phyloP scores from a whole-genome alignment of 2,888 invertebrate genomes.

The Cylindroiulus punctatus region DNA sequence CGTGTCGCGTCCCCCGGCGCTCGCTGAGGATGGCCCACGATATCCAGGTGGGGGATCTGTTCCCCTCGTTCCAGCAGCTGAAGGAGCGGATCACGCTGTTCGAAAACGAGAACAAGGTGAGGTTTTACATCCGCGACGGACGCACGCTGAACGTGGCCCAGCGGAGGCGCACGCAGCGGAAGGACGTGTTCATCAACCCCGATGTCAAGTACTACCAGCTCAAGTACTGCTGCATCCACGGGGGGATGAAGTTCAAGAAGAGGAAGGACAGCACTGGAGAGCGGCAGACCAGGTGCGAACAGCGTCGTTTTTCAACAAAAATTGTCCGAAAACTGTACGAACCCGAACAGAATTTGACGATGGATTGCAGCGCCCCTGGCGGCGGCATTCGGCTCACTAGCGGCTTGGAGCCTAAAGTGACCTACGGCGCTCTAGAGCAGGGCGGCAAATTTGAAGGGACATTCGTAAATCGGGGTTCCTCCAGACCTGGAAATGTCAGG shows the following conservation, averaged over 20 bases:
- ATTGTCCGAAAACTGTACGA: neutral
- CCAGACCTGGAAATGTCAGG: no score
- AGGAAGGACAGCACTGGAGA: neutral
- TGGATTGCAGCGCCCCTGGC: neutral
- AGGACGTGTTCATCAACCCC: neutral
- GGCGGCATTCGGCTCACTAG: neutral
- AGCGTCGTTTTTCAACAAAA: neutral
- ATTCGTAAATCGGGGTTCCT: no score
- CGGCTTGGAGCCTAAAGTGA: neutral
- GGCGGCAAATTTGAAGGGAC: neutral
- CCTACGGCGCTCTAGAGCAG: neutral
- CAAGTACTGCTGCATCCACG: neutral
- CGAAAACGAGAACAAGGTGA: neutral
- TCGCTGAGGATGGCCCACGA: neutral
- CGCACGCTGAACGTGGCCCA: neutral
- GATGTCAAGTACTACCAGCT: neutral
- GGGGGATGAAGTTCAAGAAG: neutral
- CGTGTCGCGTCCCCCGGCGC: neutral
- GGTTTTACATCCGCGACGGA: neutral
- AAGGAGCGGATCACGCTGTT: neutral
- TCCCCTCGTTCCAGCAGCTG: neutral
- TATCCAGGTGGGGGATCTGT: neutral
- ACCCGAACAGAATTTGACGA: neutral
- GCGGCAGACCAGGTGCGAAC: neutral
- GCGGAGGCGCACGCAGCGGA: neutral